Evolutionary conservation across 2,113 vertebrate species (phyloP).

Genomic region (Atlantisia rogersi): DNA sequence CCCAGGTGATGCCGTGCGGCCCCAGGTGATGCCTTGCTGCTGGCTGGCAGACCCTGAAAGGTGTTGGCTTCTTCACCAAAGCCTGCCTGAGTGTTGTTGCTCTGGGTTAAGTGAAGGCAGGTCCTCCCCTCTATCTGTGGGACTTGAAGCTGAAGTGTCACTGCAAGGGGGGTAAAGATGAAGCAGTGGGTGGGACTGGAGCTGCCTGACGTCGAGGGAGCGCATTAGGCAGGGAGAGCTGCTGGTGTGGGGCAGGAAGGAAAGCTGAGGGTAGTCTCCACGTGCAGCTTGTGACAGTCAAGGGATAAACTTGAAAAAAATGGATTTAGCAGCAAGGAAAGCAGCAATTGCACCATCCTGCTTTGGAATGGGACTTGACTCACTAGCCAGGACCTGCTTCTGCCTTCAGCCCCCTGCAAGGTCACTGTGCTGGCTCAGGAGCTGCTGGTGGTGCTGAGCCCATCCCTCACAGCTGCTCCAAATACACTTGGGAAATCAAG

Average conservation of each 20-base stretch:
- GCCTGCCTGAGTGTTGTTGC: neutral
- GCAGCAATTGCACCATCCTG: accelerated
- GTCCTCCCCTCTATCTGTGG: neutral
- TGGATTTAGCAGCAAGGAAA: neutral
- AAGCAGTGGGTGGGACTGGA: accelerated
- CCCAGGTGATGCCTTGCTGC: neutral
- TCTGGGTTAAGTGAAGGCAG: neutral
- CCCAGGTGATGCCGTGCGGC: too few relatives aligned
- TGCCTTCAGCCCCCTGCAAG: neutral
- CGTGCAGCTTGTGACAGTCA: neutral
- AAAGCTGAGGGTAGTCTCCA: neutral
- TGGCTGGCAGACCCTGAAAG: neutral
- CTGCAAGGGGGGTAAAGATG: neutral
- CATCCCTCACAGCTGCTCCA: neutral
- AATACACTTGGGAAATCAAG: neutral
- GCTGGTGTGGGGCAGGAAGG: too few relatives aligned
- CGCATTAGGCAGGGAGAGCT: neutral
- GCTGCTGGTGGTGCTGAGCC: neutral
- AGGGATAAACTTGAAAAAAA: neutral
- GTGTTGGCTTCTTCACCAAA: neutral
- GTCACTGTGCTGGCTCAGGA: neutral
- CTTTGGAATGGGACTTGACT: neutral
- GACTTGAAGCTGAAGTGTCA: neutral
- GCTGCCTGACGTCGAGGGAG: neutral
- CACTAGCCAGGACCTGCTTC: accelerated